phyloP scores from a whole-genome alignment of 2,888 invertebrate genomes.

The Latrodectus hesperus region DNA sequence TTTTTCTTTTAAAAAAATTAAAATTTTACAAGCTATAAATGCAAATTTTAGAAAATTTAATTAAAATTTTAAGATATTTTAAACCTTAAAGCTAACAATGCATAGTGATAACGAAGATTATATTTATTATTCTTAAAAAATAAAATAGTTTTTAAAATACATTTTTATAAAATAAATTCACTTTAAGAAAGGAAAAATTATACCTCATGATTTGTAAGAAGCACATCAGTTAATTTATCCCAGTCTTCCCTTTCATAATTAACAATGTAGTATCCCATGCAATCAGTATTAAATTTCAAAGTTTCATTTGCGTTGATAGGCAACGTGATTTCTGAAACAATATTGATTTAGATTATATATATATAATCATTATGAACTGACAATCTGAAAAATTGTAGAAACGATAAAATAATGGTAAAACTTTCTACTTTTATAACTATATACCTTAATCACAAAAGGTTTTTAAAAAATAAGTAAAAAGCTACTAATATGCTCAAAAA shows the following conservation, averaged over 20 bases:
- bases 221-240: conserved; percentile 77
- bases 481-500: no score
- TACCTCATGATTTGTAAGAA: conserved; percentile 76
- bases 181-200: not conserved
- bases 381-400: not conserved
- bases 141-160: not conserved
- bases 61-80: not conserved
- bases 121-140: not conserved
- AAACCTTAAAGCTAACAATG: not conserved
- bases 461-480: not conserved
- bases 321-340: no score
- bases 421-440: not conserved
- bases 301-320: no score
- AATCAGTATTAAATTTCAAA: conserved; percentile 88
- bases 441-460: not conserved
- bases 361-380: not conserved
- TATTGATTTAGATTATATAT: no score
- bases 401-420: not conserved
- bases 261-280: conserved; percentile 91
- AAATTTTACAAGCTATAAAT: no score
- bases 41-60: not conserved
- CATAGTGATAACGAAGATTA: not conserved
- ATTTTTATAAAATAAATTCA: not conserved
- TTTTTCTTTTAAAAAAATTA: no score
- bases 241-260: conserved; percentile 85